These are phyloP conservation scores for Cyclargus thomasi DNA, from an alignment of 1,140 invertebrate genomes.

Conservation along the genomic window DNA sequence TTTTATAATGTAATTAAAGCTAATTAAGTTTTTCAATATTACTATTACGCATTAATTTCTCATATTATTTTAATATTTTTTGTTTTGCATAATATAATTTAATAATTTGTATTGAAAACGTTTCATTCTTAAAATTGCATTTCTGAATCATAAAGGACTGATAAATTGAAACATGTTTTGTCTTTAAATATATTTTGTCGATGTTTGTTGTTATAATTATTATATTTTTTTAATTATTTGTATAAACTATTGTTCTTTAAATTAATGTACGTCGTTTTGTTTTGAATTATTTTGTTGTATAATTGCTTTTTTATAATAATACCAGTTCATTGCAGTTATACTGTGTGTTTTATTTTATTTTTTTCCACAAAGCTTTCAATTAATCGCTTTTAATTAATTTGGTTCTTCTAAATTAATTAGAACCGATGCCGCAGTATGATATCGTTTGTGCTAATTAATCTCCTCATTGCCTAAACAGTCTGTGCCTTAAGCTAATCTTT, in stretches of 20 bases:
- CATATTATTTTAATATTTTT: slow-evolving; percentile 46
- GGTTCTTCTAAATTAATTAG: slow-evolving; percentile 40
- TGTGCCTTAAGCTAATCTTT: slow-evolving; percentile 39
- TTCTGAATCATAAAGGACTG: slow-evolving; percentile 68
- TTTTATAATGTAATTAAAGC: slow-evolving; percentile 40
- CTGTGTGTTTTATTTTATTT: slow-evolving; percentile 78
- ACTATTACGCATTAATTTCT: slow-evolving; percentile 30
- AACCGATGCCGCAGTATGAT: slow-evolving; percentile 30
- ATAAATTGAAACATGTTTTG: slow-evolving; percentile 72
- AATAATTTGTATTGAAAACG: slow-evolving; percentile 51
- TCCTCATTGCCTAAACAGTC: slow-evolving; percentile 32
- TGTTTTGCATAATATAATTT: slow-evolving; percentile 65
- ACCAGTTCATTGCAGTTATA: slow-evolving; percentile 81
- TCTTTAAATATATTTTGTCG: slow-evolving; percentile 75
- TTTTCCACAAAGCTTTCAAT: slow-evolving; percentile 34
- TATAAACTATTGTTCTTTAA: slow-evolving; percentile 81
- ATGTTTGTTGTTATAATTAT: slow-evolving; percentile 81
- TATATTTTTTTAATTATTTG: slow-evolving; percentile 78
- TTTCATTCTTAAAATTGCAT: slow-evolving; percentile 73
- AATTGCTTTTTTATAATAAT: slow-evolving; percentile 83
- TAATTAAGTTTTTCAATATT: slow-evolving; percentile 58
- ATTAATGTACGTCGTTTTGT: slow-evolving; percentile 83
- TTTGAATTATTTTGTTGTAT: slow-evolving; percentile 82
- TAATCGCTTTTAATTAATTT: slow-evolving; percentile 43
- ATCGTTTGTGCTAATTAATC: slow-evolving; percentile 63